These are phyloP conservation scores for Echinops telfairi DNA, from an alignment of 2,113 vertebrate genomes.

Conservation along the genomic window DNA sequence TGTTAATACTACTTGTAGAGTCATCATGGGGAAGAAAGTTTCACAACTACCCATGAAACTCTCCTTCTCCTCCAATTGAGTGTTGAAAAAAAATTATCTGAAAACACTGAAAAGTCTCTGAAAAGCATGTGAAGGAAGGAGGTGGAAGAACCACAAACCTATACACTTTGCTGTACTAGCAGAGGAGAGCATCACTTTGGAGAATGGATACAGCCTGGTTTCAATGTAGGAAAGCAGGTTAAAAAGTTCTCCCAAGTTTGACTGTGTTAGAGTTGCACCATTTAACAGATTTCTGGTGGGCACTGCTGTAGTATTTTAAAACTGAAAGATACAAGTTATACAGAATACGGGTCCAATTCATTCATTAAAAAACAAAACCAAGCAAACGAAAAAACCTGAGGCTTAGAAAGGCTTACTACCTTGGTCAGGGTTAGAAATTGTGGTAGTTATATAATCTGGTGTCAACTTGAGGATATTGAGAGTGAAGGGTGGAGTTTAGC, in stretches of 20 bases:
- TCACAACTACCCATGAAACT: not conserved
- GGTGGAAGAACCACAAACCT: not conserved
- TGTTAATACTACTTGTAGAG: not conserved
- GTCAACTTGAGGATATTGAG: no score
- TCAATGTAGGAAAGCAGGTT: not conserved
- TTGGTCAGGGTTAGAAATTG: not conserved
- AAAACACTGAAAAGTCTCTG: not conserved
- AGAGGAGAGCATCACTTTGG: not conserved
- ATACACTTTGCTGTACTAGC: not conserved
- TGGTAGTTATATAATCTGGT: no score
- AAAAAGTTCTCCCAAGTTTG: not conserved
- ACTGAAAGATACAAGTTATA: not conserved
- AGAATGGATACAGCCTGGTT: not conserved
- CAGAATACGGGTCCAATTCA: not conserved
- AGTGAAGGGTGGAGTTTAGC: no score
- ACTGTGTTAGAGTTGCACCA: not conserved
- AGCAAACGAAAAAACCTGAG: not conserved
- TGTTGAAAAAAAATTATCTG: not conserved
- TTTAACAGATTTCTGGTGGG: not conserved
- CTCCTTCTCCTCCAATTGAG: not conserved
- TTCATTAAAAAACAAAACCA: not conserved
- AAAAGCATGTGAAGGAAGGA: not conserved
- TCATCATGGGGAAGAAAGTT: not conserved
- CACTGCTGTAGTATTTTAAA: constrained; percentile 25
- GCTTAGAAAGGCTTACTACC: not conserved